Evolutionary conservation across 2,797 vertebrate species (phyloP).

Genomic region (Pempheris klunzingeri): DNA sequence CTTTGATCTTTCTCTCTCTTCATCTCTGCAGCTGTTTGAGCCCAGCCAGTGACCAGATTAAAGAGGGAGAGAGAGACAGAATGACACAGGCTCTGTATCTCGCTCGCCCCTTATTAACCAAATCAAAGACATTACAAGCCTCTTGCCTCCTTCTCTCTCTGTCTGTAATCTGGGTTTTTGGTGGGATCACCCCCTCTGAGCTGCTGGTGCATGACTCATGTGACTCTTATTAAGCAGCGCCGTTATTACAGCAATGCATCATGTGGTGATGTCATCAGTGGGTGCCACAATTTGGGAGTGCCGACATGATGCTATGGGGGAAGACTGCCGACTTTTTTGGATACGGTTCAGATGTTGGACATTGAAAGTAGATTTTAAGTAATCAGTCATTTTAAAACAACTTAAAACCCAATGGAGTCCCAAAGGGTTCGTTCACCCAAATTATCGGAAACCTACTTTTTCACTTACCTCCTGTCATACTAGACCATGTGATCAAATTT

Average conservation of each 20-base stretch:
- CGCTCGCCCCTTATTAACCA: constrained; percentile 42
- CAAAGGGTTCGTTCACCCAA: not conserved
- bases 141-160: constrained; percentile 14
- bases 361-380: not conserved
- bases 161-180: constrained; percentile 58
- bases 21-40: constrained; percentile 47
- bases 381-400: constrained; percentile 12
- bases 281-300: constrained; percentile 45
- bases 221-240: constrained; percentile 52
- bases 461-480: not conserved
- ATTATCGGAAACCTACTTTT: constrained; percentile 22
- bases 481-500: not conserved
- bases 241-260: constrained; percentile 53
- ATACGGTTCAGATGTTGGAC: not conserved
- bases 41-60: constrained; percentile 56
- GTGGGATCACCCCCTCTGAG: constrained; percentile 38
- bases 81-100: constrained; percentile 21
- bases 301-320: constrained; percentile 20
- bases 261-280: constrained; percentile 59
- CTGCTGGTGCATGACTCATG: constrained; percentile 57
- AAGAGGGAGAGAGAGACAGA: constrained; percentile 30
- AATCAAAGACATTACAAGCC: constrained; percentile 42
- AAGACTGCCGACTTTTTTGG: constrained; percentile 8
- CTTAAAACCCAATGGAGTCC: not conserved
- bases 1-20: constrained; percentile 47